These are phyloP conservation scores for Thinocorus orbignyianus DNA, from an alignment of 2,113 vertebrate genomes.

Conservation along the genomic window DNA sequence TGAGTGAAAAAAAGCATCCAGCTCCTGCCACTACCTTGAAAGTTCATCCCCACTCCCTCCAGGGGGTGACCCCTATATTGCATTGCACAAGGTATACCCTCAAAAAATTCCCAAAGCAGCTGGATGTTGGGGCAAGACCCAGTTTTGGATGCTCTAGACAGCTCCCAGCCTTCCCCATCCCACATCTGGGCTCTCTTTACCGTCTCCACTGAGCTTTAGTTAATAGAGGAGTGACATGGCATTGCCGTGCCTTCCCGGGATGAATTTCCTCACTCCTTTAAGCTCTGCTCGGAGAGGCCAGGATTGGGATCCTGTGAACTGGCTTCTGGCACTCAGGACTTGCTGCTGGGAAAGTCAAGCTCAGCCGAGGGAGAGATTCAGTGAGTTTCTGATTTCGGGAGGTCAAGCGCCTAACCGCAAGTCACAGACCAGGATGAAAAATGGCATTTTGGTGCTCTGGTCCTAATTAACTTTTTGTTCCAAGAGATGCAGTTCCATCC, in stretches of 20 bases:
- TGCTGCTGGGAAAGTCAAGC: neutral
- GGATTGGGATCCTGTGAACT: neutral
- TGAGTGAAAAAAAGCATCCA: neutral
- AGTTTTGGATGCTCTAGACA: neutral
- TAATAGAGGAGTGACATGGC: neutral
- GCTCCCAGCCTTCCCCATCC: neutral
- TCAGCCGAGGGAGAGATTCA: neutral
- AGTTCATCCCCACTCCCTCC: neutral
- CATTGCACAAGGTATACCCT: fast-evolving
- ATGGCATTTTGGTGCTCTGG: constrained; percentile 53
- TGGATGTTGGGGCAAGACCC: neutral
- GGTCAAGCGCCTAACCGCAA: constrained; percentile 1
- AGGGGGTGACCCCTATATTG: fast-evolving
- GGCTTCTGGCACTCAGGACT: neutral
- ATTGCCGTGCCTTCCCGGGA: neutral
- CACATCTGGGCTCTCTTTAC: neutral
- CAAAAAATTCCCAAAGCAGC: neutral
- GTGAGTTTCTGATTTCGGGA: constrained; percentile 5
- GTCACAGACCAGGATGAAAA: constrained; percentile 28
- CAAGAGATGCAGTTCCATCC: neutral
- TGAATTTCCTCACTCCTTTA: neutral
- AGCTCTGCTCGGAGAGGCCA: neutral
- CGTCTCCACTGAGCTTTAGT: fast-evolving
- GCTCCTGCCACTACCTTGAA: neutral
- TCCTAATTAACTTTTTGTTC: constrained; percentile 63